phyloP scores from a whole-genome alignment of 1,140 invertebrate species.

The Drosophila melanogaster region Release_6_plus_ISO1_MT NT_033779.5:13192501-13193000 shows the following conservation, averaged over 20 bases:
- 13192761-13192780: conserved; percentile 49
- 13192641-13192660: conserved; percentile 4
- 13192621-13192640: conserved; percentile 32
- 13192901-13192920: conserved; percentile 2
- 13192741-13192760: conserved; percentile 46
- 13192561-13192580: not conserved
- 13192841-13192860: conserved; percentile 69
- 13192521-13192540: conserved; percentile 35
- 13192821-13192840: conserved; percentile 49
- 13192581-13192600: not conserved
- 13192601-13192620: conserved; percentile 22
- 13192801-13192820: conserved; percentile 61
- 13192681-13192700: conserved; percentile 31
- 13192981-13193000: conserved; percentile 21
- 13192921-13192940: conserved; percentile 55
- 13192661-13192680: conserved; percentile 30
- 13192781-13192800: conserved; percentile 33
- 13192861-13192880: conserved; percentile 23
- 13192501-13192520: conserved; percentile 55
- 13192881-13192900: not conserved
- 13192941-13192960: conserved; percentile 1
- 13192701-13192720: conserved; percentile 49
- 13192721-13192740: conserved; percentile 50
- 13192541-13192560: conserved; percentile 26
- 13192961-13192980: conserved; percentile 14